Conservation (phyloP, 1,140 invertebrate genomes). For the Tetranychus urticae region DNA sequence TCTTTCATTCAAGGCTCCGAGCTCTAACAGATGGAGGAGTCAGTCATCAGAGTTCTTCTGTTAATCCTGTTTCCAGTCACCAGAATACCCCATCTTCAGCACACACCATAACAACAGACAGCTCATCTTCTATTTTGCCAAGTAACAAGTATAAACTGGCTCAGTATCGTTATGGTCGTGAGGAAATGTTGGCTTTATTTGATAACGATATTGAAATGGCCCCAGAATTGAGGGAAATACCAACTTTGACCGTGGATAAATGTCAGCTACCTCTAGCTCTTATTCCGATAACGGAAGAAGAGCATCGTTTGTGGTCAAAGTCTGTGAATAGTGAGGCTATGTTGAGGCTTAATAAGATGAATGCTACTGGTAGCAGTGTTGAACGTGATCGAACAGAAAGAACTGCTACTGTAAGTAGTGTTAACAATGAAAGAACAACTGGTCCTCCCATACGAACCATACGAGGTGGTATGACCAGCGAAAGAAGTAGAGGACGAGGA, state of each 20-base stretch:
- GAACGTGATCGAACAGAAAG: slow-evolving; percentile 11
- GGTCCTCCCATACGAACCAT: neutral
- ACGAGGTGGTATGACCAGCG: slow-evolving; percentile 30
- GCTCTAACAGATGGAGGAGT: slow-evolving; percentile 24
- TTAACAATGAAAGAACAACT: neutral
- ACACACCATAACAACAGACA: neutral
- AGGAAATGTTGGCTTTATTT: slow-evolving; percentile 65
- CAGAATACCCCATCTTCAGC: neutral
- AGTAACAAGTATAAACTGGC: slow-evolving; percentile 28
- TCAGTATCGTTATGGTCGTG: slow-evolving; percentile 52
- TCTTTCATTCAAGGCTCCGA: slow-evolving; percentile 19
- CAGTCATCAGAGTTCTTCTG: slow-evolving; percentile 2
- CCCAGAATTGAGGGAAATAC: slow-evolving; percentile 31
- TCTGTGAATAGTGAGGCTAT: slow-evolving; percentile 23
- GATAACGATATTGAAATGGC: slow-evolving; percentile 38
- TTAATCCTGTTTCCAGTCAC: neutral
- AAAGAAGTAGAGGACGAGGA: slow-evolving; percentile 27
- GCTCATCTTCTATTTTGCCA: neutral
- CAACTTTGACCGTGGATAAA: slow-evolving; percentile 36
- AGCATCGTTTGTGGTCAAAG: slow-evolving; percentile 23
- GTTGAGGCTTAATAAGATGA: slow-evolving; percentile 17
- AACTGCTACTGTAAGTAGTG: neutral
- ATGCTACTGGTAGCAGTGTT: slow-evolving; percentile 3
- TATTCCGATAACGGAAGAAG: slow-evolving; percentile 49
- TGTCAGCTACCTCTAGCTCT: slow-evolving; percentile 48